Evolutionary conservation across 2,797 vertebrate genomes (phyloP).

Genomic region (Rhynchonycteris naso): DNA sequence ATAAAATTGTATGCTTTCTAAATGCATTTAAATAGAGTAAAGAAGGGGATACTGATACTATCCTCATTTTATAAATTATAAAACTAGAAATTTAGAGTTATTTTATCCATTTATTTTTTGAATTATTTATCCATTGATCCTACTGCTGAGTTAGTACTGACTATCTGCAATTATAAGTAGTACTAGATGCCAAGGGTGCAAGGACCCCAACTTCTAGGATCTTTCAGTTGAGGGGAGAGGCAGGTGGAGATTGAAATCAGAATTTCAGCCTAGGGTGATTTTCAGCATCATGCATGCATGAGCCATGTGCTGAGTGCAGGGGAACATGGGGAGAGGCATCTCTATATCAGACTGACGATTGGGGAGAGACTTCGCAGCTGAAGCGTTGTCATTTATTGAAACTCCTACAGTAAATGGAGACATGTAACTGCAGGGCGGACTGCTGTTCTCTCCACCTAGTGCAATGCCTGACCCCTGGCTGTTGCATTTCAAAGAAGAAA

Average conservation of each 20-base stretch:
- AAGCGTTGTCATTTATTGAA: neutral
- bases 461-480: neutral
- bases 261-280: no score
- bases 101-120: neutral
- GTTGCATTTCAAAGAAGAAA: neutral
- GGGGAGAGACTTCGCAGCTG: neutral
- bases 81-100: neutral
- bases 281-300: accelerated
- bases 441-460: neutral
- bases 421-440: no score
- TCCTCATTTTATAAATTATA: neutral
- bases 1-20: neutral
- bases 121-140: neutral
- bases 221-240: neutral
- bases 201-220: neutral
- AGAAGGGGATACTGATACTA: neutral
- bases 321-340: no score
- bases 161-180: neutral
- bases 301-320: neutral
- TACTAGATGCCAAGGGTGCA: neutral
- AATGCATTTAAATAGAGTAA: neutral
- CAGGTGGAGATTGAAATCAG: neutral
- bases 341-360: neutral
- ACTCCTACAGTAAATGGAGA: accelerated
- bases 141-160: neutral